phyloP scores from a whole-genome alignment of 2,113 vertebrate species.

The Equus quagga region DNA sequence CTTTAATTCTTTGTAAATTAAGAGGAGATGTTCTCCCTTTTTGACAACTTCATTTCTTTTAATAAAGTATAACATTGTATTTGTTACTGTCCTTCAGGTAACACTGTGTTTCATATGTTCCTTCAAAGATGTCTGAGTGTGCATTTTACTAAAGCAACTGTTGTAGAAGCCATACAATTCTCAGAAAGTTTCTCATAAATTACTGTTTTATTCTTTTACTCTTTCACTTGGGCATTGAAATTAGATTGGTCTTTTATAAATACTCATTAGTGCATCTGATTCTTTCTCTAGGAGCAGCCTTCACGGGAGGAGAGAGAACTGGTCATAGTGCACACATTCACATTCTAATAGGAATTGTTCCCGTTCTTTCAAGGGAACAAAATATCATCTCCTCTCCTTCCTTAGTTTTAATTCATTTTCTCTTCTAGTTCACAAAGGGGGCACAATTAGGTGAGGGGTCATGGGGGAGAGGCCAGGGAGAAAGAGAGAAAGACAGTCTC shows the following conservation, averaged over 20 bases:
- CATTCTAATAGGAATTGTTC: slow-evolving; percentile 2
- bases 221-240: background rate
- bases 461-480: background rate
- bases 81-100: background rate
- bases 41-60: background rate
- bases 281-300: background rate
- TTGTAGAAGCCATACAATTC: background rate
- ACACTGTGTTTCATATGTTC: background rate
- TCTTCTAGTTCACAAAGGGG: background rate
- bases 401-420: slow-evolving; percentile 41
- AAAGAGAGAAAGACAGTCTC: slow-evolving; percentile 46
- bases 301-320: background rate
- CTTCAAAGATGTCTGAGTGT: background rate
- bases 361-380: background rate
- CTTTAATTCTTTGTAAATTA: background rate
- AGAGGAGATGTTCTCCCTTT: background rate
- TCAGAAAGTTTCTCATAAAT: background rate
- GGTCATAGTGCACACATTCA: background rate
- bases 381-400: background rate
- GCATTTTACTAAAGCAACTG: background rate
- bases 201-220: background rate
- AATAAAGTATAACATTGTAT: background rate
- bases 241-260: background rate
- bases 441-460: background rate
- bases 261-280: background rate